Conservation (phyloP, 2,888 invertebrate species). For the Scaeva pyrastri region DNA sequence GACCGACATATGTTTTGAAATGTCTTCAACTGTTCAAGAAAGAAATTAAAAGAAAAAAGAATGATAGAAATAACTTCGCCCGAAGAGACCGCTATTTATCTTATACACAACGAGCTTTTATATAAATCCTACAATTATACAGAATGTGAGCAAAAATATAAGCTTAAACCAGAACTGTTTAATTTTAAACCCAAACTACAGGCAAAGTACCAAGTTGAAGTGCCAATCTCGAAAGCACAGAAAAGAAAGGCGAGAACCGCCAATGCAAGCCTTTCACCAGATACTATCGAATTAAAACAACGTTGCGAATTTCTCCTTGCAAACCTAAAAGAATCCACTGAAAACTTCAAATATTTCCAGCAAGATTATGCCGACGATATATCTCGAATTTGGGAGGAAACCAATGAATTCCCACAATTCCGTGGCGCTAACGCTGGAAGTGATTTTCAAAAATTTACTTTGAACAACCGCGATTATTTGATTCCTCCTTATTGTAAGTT, state of each 20-base stretch:
- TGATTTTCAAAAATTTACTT: slow-evolving; percentile 84
- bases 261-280: neutral
- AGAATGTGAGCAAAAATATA: slow-evolving; percentile 41
- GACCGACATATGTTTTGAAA: no score
- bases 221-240: slow-evolving; percentile 1
- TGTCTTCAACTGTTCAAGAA: no score
- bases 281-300: slow-evolving; percentile 8
- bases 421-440: slow-evolving; percentile 86
- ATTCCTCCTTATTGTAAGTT: slow-evolving; percentile 89
- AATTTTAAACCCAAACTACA: slow-evolving; percentile 75
- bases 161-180: slow-evolving; percentile 79
- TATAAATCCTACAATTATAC: slow-evolving; percentile 76
- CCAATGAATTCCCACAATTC: slow-evolving; percentile 81
- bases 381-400: slow-evolving; percentile 80
- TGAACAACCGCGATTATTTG: slow-evolving; percentile 85
- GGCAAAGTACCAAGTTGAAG: neutral
- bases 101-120: slow-evolving; percentile 80
- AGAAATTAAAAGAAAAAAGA: no score
- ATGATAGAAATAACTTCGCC: slow-evolving; percentile 29
- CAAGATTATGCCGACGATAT: neutral
- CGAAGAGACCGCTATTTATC: slow-evolving; percentile 76
- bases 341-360: neutral
- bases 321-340: slow-evolving; percentile 12
- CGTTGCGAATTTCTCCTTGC: slow-evolving; percentile 1
- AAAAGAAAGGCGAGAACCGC: slow-evolving; percentile 55